Evolutionary conservation across 2,888 invertebrate species (phyloP).

Genomic region (Phaonia tiefii): DNA sequence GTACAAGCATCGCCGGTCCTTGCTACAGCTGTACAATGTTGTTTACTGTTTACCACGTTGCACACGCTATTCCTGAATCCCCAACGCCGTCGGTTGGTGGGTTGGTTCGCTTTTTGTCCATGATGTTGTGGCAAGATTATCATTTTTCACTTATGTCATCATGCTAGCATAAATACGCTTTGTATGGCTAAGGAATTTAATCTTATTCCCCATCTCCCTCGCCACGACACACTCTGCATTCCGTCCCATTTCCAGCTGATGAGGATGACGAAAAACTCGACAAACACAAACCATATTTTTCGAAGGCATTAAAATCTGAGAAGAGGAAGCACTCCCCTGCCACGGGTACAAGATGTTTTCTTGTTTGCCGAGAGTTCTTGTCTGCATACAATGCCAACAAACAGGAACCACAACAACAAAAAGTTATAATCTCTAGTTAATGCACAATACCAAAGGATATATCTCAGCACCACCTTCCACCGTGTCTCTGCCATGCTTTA

Average conservation of each 20-base stretch:
- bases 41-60: conserved; percentile 15
- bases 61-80: not conserved
- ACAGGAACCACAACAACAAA: conserved; percentile 29
- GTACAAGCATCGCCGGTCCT: conserved; percentile 18
- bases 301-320: conserved; percentile 51
- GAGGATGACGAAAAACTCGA: conserved; percentile 54
- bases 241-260: conserved; percentile 33
- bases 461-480: not conserved
- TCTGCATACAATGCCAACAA: conserved; percentile 28
- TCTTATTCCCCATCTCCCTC: conserved; percentile 49
- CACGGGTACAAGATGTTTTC: conserved; percentile 10
- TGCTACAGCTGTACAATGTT: conserved; percentile 19
- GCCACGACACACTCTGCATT: conserved; percentile 7
- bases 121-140: conserved; percentile 67
- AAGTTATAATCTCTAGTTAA: conserved; percentile 65
- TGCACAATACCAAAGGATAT: conserved; percentile 57
- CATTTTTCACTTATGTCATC: conserved; percentile 70
- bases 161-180: conserved; percentile 63
- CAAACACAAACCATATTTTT: conserved; percentile 61
- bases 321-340: not conserved
- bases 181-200: conserved; percentile 63
- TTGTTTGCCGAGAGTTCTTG: conserved; percentile 7
- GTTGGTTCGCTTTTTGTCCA: conserved; percentile 57
- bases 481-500: too few species aligned
- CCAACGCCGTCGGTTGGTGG: conserved; percentile 53